Conservation (phyloP, 2,113 vertebrate species). For the Cricetomys ansorgei region DNA sequence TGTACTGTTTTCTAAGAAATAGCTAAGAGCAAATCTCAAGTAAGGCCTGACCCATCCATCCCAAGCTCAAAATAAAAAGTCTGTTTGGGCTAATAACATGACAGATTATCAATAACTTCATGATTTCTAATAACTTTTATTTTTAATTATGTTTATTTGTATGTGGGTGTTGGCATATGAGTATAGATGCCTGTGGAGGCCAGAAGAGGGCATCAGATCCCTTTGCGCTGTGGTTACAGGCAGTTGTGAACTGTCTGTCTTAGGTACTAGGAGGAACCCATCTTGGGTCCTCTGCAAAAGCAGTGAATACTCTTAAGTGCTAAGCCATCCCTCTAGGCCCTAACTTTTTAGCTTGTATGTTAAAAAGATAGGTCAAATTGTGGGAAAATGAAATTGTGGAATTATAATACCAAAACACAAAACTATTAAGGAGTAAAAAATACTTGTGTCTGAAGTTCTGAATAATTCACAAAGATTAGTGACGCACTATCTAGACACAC, state of each 20-base stretch:
- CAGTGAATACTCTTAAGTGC: background rate
- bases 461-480: background rate
- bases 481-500: too few relatives aligned
- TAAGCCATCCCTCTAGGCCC: background rate
- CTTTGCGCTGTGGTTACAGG: background rate
- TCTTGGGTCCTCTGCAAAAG: background rate
- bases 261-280: background rate
- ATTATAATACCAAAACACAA: background rate
- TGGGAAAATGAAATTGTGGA: background rate
- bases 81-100: background rate
- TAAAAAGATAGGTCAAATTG: background rate
- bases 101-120: background rate
- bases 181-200: too few relatives aligned
- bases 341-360: background rate
- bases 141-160: background rate
- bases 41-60: background rate
- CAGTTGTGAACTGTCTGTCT: background rate
- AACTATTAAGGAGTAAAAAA: background rate
- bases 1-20: background rate
- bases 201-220: background rate
- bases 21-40: background rate
- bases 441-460: background rate
- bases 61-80: constrained; percentile 21
- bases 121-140: background rate
- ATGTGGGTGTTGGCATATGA: background rate